phyloP scores from a whole-genome alignment of 2,113 vertebrate genomes.

The human (Homo sapiens) region DNA sequence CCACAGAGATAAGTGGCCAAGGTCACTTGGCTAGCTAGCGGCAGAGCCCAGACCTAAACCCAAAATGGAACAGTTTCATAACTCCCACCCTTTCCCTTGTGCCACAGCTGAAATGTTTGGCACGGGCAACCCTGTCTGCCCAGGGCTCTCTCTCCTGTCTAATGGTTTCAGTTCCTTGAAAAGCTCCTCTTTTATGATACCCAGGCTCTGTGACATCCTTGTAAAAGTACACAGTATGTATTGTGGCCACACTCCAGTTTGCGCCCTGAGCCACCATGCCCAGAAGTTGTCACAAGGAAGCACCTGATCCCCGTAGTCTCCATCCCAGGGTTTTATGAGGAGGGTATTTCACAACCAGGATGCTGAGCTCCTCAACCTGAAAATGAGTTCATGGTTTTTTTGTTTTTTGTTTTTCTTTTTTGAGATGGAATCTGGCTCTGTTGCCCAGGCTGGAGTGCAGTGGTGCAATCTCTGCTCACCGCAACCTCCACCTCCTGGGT shows the following conservation, averaged over 20 bases:
- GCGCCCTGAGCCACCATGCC: background rate
- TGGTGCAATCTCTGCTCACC: no score
- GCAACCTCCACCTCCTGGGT: no score
- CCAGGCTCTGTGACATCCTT: background rate
- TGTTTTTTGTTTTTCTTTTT: no score
- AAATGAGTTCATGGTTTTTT: background rate
- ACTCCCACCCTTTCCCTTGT: fast-evolving
- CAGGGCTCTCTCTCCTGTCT: background rate
- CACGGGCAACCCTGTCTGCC: background rate
- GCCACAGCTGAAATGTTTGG: background rate
- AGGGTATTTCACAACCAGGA: background rate
- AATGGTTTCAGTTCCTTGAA: background rate
- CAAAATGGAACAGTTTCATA: fast-evolving
- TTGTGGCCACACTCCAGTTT: no score
- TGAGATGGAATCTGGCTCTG: no score
- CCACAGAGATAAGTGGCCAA: background rate
- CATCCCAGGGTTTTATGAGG: background rate
- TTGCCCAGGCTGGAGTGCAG: no score
- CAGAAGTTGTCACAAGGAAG: background rate
- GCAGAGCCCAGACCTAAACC: background rate
- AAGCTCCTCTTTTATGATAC: background rate
- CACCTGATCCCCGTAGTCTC: fast-evolving
- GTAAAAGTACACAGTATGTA: no score
- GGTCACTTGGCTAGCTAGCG: background rate
- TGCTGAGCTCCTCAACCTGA: background rate